phyloP scores from a whole-genome alignment of 2,888 invertebrate species.

The Euplagia quadripunctaria region DNA sequence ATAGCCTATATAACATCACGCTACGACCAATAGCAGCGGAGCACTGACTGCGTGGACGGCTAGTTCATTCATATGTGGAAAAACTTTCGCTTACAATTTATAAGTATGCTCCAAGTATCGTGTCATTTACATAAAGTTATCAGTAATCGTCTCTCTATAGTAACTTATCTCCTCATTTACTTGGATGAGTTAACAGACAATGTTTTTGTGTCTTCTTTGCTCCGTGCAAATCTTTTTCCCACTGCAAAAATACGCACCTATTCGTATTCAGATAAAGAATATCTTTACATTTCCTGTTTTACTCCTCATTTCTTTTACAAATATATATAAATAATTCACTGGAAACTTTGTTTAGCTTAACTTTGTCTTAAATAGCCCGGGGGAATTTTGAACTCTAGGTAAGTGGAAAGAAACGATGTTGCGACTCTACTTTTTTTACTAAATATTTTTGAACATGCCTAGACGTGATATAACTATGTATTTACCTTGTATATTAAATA shows the following conservation, averaged over 20 bases:
- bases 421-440: slow-evolving; percentile 72
- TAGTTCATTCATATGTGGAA: neutral
- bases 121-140: slow-evolving; percentile 13
- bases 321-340: slow-evolving; percentile 78
- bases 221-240: slow-evolving; percentile 6
- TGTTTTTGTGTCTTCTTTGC: slow-evolving; percentile 10
- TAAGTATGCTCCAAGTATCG: slow-evolving; percentile 5
- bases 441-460: slow-evolving; percentile 56
- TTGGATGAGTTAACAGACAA: slow-evolving; percentile 5
- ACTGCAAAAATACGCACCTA: slow-evolving; percentile 41
- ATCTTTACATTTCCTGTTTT: slow-evolving; percentile 69
- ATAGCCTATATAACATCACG: no score
- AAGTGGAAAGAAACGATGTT: slow-evolving; percentile 67
- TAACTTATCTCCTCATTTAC: slow-evolving; percentile 17
- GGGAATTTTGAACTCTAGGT: slow-evolving; percentile 73
- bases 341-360: slow-evolving; percentile 72
- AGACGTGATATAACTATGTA: neutral
- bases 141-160: slow-evolving; percentile 5
- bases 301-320: slow-evolving; percentile 76
- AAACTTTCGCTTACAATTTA: neutral
- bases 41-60: no score
- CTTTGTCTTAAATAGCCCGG: slow-evolving; percentile 77
- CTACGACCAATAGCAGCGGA: no score
- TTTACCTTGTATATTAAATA: neutral
- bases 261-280: slow-evolving; percentile 60